Conservation (phyloP, 2,888 invertebrate genomes). For the Drosophila siamana region DNA sequence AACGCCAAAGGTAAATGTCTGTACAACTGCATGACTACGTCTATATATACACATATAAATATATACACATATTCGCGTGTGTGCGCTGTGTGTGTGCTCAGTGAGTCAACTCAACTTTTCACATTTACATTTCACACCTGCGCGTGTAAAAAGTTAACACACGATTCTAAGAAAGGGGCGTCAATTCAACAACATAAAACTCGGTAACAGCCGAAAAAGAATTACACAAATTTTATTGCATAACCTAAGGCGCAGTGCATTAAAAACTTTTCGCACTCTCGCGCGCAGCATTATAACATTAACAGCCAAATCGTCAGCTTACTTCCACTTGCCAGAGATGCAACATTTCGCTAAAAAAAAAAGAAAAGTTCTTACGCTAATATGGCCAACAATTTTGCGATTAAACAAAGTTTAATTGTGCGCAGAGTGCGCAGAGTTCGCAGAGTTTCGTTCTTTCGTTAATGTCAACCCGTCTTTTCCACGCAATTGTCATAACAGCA, state of each 20-base stretch:
- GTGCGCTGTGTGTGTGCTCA: conserved; percentile 11
- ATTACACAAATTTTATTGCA: conserved; percentile 52
- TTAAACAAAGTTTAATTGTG: background rate
- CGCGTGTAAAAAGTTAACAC: conserved; percentile 66
- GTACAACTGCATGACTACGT: conserved; percentile 23
- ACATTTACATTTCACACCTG: conserved; percentile 78
- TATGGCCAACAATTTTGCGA: background rate
- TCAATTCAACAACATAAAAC: conserved; percentile 38
- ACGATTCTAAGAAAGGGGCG: conserved; percentile 47
- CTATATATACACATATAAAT: no score
- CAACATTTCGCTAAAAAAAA: background rate
- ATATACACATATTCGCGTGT: no score
- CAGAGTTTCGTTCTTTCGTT: no score
- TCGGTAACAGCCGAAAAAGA: conserved; percentile 28
- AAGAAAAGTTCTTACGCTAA: background rate
- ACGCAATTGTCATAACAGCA: no score
- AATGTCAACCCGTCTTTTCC: no score
- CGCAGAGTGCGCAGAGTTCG: background rate
- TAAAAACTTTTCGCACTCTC: conserved; percentile 39
- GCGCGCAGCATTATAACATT: conserved; percentile 16
- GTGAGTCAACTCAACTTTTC: conserved; percentile 59
- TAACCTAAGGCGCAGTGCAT: conserved; percentile 45
- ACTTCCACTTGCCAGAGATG: background rate
- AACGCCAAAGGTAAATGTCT: conserved; percentile 60
- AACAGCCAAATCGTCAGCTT: conserved; percentile 7